A percentile compares a stretch with the other conserved stretches of the same genome.
Conservation (phyloP, 1,140 invertebrate genomes). For the Triops cancriformis region DNA sequence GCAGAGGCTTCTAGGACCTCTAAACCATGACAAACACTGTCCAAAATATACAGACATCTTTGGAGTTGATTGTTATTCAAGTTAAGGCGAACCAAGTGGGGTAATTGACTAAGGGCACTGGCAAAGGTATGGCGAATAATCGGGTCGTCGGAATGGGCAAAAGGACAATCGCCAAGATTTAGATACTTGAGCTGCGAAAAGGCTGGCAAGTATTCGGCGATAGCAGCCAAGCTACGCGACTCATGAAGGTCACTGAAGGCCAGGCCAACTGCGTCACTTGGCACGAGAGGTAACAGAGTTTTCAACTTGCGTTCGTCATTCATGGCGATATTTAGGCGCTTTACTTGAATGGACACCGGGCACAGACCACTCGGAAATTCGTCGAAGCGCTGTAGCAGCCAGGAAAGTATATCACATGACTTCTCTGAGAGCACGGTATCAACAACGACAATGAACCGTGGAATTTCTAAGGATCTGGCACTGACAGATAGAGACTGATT, state of each 20-base stretch:
- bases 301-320: constrained; percentile 22
- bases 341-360: constrained; percentile 19
- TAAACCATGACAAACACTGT: constrained; percentile 14
- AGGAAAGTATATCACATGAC: constrained; percentile 21
- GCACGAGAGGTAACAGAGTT: constrained; percentile 3
- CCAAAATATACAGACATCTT: not conserved
- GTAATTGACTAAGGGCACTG: constrained; percentile 2
- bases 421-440: constrained; percentile 25
- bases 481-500: not conserved
- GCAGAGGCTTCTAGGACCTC: constrained; percentile 21
- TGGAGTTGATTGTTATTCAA: constrained; percentile 22
- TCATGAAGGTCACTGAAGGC: constrained; percentile 20
- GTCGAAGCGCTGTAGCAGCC: constrained; percentile 23
- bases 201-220: constrained; percentile 1
- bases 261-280: constrained; percentile 19
- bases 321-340: constrained; percentile 19
- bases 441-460: constrained; percentile 17
- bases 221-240: not conserved
- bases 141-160: not conserved
- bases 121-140: not conserved
- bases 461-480: not conserved
- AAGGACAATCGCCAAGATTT: constrained; percentile 20
- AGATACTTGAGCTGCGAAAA: constrained; percentile 20
- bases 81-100: constrained; percentile 16
- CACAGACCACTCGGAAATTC: constrained; percentile 15